Base-by-base conservation (phyloP, 2,888 invertebrate species). In the Malacosoma neustria region DNA sequence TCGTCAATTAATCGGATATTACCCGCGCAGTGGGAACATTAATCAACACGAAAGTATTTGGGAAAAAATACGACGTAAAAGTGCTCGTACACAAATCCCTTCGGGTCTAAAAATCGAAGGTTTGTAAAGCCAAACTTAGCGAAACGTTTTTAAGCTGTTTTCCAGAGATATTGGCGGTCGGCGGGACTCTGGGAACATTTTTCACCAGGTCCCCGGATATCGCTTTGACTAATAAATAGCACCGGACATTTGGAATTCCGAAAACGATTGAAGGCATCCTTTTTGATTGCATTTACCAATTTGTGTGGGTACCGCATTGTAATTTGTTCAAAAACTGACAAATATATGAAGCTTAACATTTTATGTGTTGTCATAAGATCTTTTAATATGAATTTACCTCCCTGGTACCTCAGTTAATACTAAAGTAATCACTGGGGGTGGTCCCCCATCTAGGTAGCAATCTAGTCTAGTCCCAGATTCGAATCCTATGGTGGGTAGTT, bases 101-200 rank as follows among this genome's bases (percentile, higher is more conserved):
- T 55, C 48, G 52, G 60, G 56, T 55, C 54, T 58, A 67, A 71
- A 72, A 72, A 71, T 63, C 61, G 63, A 61, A 64, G 63, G 62
- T 66, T 67, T 63, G 51, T 49, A 63, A 66, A 61, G 53, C 57
- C 60, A 59, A 72, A 67, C 55, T 71, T 63, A 64, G 61, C 58
- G 46, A 62, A 63, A 54, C 58, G 70, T 65, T 72, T 72, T 75
- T 69, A 75, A 70, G 69, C 69, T 64, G 60, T 64, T 63, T 63
- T 45, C 53, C 48, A 51, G 65, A 73, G 67, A 70, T 72, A 75
- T 74, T 72, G 66, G 71, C 67, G 75, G 72, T 66, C 59, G 57
- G 47, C 56, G 63, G 55, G 56, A 47, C 49, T 55, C 52, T 46
- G 43, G 46, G 49, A 59, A 52, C 57, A 68, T 72, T 72, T 74